Evolutionary conservation across 2,888 invertebrate genomes (phyloP).

Genomic region (Terebella lapidaria): DNA sequence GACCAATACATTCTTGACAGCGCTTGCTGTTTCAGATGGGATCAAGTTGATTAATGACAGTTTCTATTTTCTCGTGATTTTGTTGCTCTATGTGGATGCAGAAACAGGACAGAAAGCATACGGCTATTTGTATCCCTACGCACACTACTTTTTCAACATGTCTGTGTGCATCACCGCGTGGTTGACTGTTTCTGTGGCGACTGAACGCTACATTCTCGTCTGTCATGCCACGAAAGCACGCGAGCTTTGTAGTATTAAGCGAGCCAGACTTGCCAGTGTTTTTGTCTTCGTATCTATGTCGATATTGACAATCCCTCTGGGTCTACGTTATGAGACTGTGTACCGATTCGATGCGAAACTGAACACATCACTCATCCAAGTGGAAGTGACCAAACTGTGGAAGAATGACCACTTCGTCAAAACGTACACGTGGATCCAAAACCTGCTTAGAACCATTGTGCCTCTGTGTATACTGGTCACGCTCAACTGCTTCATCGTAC

Average conservation of each 20-base stretch:
- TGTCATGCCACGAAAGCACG: slow-evolving; percentile 19
- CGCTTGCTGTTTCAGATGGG: slow-evolving; percentile 25
- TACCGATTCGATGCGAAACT: slow-evolving; percentile 23
- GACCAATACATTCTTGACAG: slow-evolving; percentile 27
- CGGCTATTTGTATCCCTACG: slow-evolving; percentile 27
- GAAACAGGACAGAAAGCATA: slow-evolving; percentile 12
- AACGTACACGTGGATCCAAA: slow-evolving; percentile 46
- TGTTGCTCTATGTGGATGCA: slow-evolving; percentile 19
- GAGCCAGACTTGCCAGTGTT: slow-evolving; percentile 6
- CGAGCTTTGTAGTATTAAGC: slow-evolving; percentile 4
- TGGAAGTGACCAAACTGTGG: slow-evolving; percentile 39
- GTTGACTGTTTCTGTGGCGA: slow-evolving; percentile 27
- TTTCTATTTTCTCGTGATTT: slow-evolving; percentile 26
- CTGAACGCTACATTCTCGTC: slow-evolving; percentile 26
- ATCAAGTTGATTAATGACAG: slow-evolving; percentile 28
- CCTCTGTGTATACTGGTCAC: slow-evolving; percentile 43
- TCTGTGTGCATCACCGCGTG: slow-evolving; percentile 29
- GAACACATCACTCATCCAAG: slow-evolving; percentile 30
- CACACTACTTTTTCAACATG: slow-evolving; percentile 30
- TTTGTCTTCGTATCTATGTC: slow-evolving; percentile 12
- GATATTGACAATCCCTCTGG: slow-evolving; percentile 41
- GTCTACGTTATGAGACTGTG: slow-evolving; percentile 39
- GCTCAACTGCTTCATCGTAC: slow-evolving; percentile 46
- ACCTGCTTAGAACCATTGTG: slow-evolving; percentile 45
- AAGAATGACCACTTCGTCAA: slow-evolving; percentile 36